Conservation (phyloP, 1,140 invertebrate genomes). For the Drosophila lowei region DNA sequence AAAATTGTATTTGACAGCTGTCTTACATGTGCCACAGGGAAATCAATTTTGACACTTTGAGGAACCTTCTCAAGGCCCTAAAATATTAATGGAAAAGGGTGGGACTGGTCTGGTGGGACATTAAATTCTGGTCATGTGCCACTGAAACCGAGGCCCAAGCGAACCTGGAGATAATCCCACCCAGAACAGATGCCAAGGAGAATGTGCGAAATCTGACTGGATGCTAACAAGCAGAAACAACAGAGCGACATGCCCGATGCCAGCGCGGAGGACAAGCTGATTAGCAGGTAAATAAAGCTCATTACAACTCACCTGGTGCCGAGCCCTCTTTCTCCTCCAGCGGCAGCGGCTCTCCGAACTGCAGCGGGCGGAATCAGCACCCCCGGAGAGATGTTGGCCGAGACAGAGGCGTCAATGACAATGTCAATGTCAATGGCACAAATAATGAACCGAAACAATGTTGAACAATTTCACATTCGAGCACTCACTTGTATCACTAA, state of each 20-base stretch:
- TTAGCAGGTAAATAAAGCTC: conserved; percentile 54
- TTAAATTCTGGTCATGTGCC: conserved; percentile 26
- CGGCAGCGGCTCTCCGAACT: too few species aligned
- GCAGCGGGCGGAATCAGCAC: conserved; percentile 5
- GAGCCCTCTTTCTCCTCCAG: not conserved
- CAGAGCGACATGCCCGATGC: conserved; percentile 35
- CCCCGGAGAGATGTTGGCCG: conserved; percentile 1
- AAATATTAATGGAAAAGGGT: not conserved
- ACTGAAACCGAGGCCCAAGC: too few species aligned
- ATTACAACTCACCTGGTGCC: conserved; percentile 38
- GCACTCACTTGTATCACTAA: conserved; percentile 17
- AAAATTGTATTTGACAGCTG: conserved; percentile 6
- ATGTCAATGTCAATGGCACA: conserved; percentile 65
- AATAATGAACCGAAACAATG: conserved; percentile 28
- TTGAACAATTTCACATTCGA: conserved; percentile 25
- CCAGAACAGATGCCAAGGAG: conserved; percentile 7
- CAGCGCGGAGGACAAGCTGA: conserved; percentile 47
- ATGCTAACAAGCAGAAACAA: conserved; percentile 52
- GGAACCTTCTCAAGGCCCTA: not conserved
- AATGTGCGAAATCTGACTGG: conserved; percentile 47
- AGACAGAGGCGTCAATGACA: conserved; percentile 47
- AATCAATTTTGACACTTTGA: conserved; percentile 18
- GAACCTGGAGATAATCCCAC: conserved; percentile 11
- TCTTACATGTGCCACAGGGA: conserved; percentile 3
- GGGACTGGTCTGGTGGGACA: not conserved